Percentiles rank a stretch among this genome's conserved stretches.
phyloP scores from a whole-genome alignment of 2,797 vertebrate genomes.

The Diglossa cyanea region DNA sequence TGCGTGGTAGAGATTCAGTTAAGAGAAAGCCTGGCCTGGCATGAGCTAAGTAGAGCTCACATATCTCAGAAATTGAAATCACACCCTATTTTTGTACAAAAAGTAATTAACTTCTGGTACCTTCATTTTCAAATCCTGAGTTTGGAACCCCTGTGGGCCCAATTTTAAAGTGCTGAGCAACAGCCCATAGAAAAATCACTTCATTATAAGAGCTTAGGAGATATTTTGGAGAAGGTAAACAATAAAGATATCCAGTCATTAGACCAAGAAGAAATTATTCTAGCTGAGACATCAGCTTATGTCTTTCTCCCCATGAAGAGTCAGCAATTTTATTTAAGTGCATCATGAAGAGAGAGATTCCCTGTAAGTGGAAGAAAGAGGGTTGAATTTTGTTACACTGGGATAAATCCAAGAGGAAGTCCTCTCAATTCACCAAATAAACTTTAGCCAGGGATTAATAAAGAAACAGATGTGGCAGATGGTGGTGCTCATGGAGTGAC shows the following conservation, averaged over 20 bases:
- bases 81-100: not conserved
- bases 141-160: not conserved
- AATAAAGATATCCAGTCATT: not conserved
- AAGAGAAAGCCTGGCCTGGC: not conserved
- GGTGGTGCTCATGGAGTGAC: not conserved
- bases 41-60: not conserved
- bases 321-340: not conserved
- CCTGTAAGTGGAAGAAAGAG: not conserved
- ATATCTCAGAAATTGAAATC: not conserved
- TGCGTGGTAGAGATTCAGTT: not conserved
- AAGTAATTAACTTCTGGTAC: not conserved
- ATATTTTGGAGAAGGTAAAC: not conserved
- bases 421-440: not conserved
- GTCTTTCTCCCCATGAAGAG: not conserved
- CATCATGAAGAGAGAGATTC: not conserved
- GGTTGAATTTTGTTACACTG: not conserved
- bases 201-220: not conserved
- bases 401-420: not conserved
- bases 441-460: not conserved
- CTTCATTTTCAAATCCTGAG: not conserved
- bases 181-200: not conserved
- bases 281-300: not conserved
- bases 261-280: not conserved
- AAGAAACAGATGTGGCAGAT: constrained; percentile 9
- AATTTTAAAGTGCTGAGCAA: not conserved